These are phyloP conservation scores for Drosophila hawaiiensis DNA, from an alignment of 2,888 invertebrate genomes.

Conservation along the genomic window DNA sequence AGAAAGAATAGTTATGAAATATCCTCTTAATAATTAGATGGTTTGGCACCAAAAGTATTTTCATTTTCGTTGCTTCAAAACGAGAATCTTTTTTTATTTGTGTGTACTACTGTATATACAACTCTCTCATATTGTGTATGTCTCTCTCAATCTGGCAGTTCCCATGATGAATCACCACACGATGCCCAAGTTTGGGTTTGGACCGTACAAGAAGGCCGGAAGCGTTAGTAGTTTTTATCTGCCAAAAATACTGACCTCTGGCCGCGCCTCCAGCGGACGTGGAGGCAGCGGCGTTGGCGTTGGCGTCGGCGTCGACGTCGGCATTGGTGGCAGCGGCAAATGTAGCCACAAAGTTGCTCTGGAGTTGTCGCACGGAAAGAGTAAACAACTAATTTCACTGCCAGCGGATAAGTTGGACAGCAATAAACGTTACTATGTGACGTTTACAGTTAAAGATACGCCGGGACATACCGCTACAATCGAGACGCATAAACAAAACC, in stretches of 20 bases:
- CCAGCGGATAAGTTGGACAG: constrained; percentile 95
- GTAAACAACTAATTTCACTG: constrained; percentile 94
- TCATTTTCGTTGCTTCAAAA: background rate
- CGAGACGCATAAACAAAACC: constrained; percentile 52
- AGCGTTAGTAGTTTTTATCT: constrained; percentile 87
- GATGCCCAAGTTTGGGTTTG: constrained; percentile 90
- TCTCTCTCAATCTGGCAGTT: constrained; percentile 86
- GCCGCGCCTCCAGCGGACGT: constrained; percentile 67
- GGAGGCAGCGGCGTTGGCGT: constrained; percentile 48
- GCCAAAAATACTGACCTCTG: constrained; percentile 88
- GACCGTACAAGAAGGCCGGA: constrained; percentile 87
- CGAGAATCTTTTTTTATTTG: background rate
- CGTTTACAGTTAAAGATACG: constrained; percentile 93
- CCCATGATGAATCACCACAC: constrained; percentile 92
- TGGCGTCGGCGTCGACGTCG: constrained; percentile 38
- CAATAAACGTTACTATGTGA: constrained; percentile 96
- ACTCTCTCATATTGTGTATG: background rate
- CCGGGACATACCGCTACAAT: constrained; percentile 52
- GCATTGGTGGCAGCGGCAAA: constrained; percentile 56
- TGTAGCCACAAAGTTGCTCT: constrained; percentile 88
- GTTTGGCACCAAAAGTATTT: no score
- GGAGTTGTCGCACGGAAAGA: constrained; percentile 93
- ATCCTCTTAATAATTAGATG: no score
- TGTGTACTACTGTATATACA: background rate
- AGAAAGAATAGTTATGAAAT: background rate